These are phyloP conservation scores for Macrophya alboannulata DNA, from an alignment of 2,888 invertebrate genomes.

Conservation along the genomic window DNA sequence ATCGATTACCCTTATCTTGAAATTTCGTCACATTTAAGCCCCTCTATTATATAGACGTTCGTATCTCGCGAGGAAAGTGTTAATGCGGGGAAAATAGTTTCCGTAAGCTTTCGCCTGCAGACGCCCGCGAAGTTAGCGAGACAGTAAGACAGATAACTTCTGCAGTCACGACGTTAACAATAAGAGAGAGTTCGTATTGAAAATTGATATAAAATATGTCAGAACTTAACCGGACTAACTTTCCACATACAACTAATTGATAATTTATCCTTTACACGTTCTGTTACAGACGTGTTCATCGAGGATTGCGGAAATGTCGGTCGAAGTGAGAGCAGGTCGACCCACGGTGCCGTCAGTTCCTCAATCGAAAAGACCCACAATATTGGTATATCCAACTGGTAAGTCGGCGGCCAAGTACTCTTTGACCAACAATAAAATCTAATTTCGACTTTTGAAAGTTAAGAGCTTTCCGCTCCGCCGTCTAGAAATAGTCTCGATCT, in stretches of 20 bases:
- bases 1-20: neutral
- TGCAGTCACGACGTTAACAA: neutral
- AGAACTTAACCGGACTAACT: neutral
- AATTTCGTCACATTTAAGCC: neutral
- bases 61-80: neutral
- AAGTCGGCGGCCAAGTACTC: slow-evolving; percentile 67
- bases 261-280: neutral
- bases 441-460: neutral
- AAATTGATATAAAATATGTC: neutral
- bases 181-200: neutral
- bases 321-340: slow-evolving; percentile 74
- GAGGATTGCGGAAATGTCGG: slow-evolving; percentile 66
- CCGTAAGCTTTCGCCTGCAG: neutral
- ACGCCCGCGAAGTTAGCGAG: neutral
- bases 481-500: neutral
- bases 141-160: neutral
- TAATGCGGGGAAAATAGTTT: neutral
- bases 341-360: slow-evolving; percentile 78
- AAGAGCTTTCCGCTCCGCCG: neutral
- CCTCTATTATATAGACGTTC: neutral
- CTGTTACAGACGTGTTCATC: slow-evolving; percentile 48
- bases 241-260: neutral
- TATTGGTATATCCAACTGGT: slow-evolving; percentile 89
- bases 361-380: slow-evolving; percentile 87
- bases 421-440: slow-evolving; percentile 32